A percentile compares a stretch with the other conserved stretches of the same genome.
Evolutionary conservation across 92 coral and sea anemone genomes (phyloP).

Genomic region (Phymanthus crucifer): DNA sequence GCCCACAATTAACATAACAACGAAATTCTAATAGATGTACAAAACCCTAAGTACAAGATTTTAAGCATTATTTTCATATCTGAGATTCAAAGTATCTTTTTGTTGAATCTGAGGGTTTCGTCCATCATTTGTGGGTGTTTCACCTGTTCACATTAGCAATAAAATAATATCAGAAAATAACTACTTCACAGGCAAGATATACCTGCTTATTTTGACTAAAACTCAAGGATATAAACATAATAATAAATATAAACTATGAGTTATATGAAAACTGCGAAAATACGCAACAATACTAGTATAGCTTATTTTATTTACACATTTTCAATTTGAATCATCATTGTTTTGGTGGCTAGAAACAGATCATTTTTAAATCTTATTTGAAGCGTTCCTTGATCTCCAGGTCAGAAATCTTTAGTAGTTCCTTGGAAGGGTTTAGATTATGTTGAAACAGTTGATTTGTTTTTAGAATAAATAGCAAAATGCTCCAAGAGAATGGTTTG

Average conservation of each 20-base stretch:
- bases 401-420: background rate
- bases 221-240: background rate
- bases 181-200: background rate
- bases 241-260: background rate
- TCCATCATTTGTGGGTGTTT: too few relatives aligned
- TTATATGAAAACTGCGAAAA: background rate
- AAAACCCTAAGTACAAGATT: too few relatives aligned
- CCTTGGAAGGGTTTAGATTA: background rate
- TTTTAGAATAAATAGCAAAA: background rate
- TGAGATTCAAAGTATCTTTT: too few relatives aligned
- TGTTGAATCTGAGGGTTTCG: too few relatives aligned
- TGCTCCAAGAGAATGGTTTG: background rate
- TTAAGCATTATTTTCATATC: too few relatives aligned
- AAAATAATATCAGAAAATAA: too few relatives aligned
- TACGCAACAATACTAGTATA: background rate
- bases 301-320: background rate
- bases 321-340: background rate
- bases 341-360: background rate
- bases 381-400: background rate
- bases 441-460: background rate
- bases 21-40: too few relatives aligned
- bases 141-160: background rate
- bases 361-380: background rate
- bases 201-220: slow-evolving; percentile 10
- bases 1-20: too few relatives aligned